Evolutionary conservation across 2,113 vertebrate genomes (phyloP).

Genomic region (Isurus oxyrinchus): DNA sequence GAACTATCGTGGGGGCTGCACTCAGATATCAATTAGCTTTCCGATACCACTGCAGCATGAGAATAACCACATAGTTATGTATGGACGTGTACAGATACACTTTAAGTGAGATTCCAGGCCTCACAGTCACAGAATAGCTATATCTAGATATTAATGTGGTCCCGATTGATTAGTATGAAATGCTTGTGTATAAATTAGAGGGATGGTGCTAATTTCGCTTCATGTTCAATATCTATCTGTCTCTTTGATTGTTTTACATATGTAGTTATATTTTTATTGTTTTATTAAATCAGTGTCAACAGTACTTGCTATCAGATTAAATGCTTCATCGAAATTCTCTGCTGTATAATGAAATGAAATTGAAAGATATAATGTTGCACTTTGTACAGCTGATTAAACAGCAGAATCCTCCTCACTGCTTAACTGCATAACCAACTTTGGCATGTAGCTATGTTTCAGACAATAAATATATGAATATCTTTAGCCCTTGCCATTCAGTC

Average conservation of each 20-base stretch:
- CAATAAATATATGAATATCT: neutral
- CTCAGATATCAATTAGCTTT: neutral
- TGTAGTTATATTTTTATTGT: conserved; percentile 29
- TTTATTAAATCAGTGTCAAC: conserved; percentile 36
- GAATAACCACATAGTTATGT: neutral
- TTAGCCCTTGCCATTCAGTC: neutral
- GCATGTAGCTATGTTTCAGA: neutral
- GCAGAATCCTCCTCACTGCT: conserved; percentile 26
- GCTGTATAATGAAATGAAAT: conserved; percentile 34
- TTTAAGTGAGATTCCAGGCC: neutral
- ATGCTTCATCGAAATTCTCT: conserved; percentile 32
- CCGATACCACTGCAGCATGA: neutral
- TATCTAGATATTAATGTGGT: neutral
- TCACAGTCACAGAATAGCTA: neutral
- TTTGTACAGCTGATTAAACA: conserved; percentile 33
- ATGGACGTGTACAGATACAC: neutral
- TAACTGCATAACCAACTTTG: conserved; percentile 23
- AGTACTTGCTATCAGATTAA: conserved; percentile 22
- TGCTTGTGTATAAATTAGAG: conserved; percentile 3
- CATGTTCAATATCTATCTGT: conserved; percentile 26
- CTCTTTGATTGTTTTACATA: conserved; percentile 35
- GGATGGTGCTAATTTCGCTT: conserved; percentile 20
- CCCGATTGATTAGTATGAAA: conserved; percentile 24
- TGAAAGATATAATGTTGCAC: conserved; percentile 29
- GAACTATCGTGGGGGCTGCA: neutral